Conservation (phyloP, 2,888 invertebrate genomes). For the Andrena hattorfiana region DNA sequence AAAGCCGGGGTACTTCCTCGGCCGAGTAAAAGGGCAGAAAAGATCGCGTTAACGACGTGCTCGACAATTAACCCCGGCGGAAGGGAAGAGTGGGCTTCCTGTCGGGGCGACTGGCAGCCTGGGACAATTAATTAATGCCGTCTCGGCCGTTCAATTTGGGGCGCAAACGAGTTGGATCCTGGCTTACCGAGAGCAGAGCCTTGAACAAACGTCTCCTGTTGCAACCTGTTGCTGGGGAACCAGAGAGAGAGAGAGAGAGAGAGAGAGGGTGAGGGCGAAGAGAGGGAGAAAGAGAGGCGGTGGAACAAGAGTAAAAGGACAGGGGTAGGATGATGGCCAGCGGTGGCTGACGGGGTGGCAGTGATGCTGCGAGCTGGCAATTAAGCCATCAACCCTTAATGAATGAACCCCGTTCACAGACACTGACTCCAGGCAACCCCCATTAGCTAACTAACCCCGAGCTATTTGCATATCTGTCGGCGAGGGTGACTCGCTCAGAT, state of each 20-base stretch:
- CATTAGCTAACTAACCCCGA: constrained; percentile 85
- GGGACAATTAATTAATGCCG: constrained; percentile 82
- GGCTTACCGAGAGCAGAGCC: constrained; percentile 45
- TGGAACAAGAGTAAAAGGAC: constrained; percentile 55
- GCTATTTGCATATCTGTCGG: constrained; percentile 84
- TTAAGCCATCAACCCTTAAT: constrained; percentile 85
- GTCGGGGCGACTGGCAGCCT: constrained; percentile 47
- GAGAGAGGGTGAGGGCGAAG: constrained; percentile 4
- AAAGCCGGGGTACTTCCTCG: constrained; percentile 66
- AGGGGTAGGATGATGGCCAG: constrained; percentile 60
- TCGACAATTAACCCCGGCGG: constrained; percentile 65
- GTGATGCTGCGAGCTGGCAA: constrained; percentile 83
- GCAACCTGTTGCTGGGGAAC: constrained; percentile 82
- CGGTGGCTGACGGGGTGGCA: constrained; percentile 60
- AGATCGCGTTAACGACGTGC: constrained; percentile 71
- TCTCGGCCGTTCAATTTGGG: constrained; percentile 76
- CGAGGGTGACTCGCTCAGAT: constrained; percentile 80
- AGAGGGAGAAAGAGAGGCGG: constrained; percentile 26
- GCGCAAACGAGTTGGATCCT: constrained; percentile 81
- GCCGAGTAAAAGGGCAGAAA: constrained; percentile 67
- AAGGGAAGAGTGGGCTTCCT: constrained; percentile 55
- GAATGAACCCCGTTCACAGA: constrained; percentile 80
- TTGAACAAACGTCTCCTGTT: constrained; percentile 58
- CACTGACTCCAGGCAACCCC: constrained; percentile 77
- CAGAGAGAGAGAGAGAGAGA: constrained; percentile 33